Base-by-base conservation (phyloP, 2,888 invertebrate species). In the Platerodrilus igneus region DNA sequence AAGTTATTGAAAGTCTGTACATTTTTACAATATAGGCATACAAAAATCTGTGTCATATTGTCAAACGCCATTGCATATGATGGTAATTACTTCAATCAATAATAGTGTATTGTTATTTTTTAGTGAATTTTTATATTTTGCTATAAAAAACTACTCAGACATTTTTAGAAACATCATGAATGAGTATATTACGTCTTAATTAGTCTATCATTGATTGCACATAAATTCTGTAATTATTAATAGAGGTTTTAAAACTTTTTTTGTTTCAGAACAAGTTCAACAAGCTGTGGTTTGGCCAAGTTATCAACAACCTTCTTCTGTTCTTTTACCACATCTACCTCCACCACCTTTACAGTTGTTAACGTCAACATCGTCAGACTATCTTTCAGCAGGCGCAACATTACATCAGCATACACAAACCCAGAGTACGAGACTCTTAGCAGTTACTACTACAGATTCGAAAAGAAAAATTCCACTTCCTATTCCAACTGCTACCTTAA, bases 201-300 rank as follows among this genome's bases (percentile, higher is more conserved):
- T n/a, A n/a, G n/a, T n/a, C n/a, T n/a, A n/a, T n/a, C n/a, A n/a
- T n/a, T n/a, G n/a, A n/a, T n/a, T n/a, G n/a, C n/a, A n/a, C n/a
- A n/a, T n/a, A n/a, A n/a, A n/a, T n/a, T n/a, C n/a, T n/a, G n/a
- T n/a, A n/a, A n/a, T n/a, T n/a, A n/a, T n/a, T n/a, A n/a, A n/a
- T n/a, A n/a, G n/a, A n/a, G n/a, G n/a, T n/a, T 19, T 4, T 29
- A 5, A 29, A 7, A 3, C n/a, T 18, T 18, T 18, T 17, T 10
- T 8, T 21, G 11, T 63, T 64, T 43, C 69, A 73, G 78, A 78
- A 58, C 82, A 83, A 58, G 70, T 83, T 47, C 83, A 82, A 48
- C 82, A 83, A 62, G 76, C 84, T 0, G 80, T 85, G 26, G 78
- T 85, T 11, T 85, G 84, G 84, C 83, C 84, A 21, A 79, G 81